Evolutionary conservation across 2,888 invertebrate species (phyloP), one percentile per base, ranked within the genome.

Genomic region (Atethmia centrago): DNA sequence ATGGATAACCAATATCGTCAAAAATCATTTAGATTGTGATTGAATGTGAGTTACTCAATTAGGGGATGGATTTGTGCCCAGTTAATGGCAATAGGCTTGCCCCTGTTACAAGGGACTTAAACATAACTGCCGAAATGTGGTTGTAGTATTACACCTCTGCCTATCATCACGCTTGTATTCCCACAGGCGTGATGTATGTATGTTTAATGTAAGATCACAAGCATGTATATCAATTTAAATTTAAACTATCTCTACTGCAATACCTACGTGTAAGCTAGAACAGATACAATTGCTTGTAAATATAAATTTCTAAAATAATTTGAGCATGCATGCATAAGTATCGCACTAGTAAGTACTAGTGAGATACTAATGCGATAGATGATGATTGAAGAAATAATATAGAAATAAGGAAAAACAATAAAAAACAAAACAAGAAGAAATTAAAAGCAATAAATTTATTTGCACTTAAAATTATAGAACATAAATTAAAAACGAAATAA

Each of bases 401-500:
- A 3, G 12, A 49, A 51, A 64, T 28, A 21, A 56, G 19, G 21
- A 16, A 51, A 47, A 42, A 47, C 40, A 71, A 87, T 80, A 85
- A 85, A 88, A 91, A 92, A 89, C 88, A 87, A 16, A 90, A 88
- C 80, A 85, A 91, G 92, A 91, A 67, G 79, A 88, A 92, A 92
- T 88, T 90, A 93, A 93, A 95, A 95, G 95, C 95, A 93, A 96
- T 95, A 94, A 94, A 94, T 95, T 95, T 95, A 95, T 95, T 95
- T 96, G 96, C 93, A 92, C 92, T 92, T 94, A 94, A 91, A 87
- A 86, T 87, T 91, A 93, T 88, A 87, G 91, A 95, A 95, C 93
- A 94, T 93, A 94, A 94, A 94, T 94, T 92, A 93, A 88, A 94
- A 95, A 96, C 95, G 91, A 96, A 96, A 96, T 96, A 96, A 96